Base-by-base conservation (phyloP, 2,113 vertebrate species). In the Engystomops pustulosus region DNA sequence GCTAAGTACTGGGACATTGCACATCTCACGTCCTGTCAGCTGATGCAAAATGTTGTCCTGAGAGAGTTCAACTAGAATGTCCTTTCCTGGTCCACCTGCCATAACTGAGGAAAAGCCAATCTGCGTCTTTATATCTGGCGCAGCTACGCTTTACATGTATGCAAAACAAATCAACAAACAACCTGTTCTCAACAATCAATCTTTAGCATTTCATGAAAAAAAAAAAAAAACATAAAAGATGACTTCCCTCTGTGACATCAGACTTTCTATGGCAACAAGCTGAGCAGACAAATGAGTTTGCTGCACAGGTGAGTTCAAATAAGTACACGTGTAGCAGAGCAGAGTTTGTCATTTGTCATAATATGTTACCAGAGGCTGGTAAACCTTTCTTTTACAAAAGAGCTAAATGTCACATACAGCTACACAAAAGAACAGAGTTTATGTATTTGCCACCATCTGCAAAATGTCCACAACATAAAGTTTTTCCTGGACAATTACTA, bases 1-100 rank as follows among this genome's bases (percentile, higher is more conserved):
- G 72, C 82, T 84, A 84, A 84, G 82, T 65, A 84, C 82, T 68
- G 60, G 82, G 72, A 84, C 82, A 78, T 18, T 69, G 82, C 41
- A 84, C 62, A 77, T 62, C 75, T 84, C 83, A 84, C 65, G 83
- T 70, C 83, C 83, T 10, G 58, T 79, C 83, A 79, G 80, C 49
- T 17, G 47, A 84, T 77, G 58, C 17, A 45, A 78, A 78, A 20
- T 44, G 32, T 17, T 69, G 74, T 84, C 83, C 83, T 79, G 62
- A 79, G 58, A 69, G 62, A 70, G 65, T 82, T 82, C 80, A 82
- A 60, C 80, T 32, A 6, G 12, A 60, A 72, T 6, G 27, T 34
- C 53, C 20, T 65, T 79, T 67, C 51, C 47, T 18, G 30, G 44
- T 30, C 25, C 62, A 67, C 62, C 62, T 67, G 62, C 62, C 30